phyloP scores from a whole-genome alignment of 2,797 vertebrate genomes.

The Falco peregrinus region DNA sequence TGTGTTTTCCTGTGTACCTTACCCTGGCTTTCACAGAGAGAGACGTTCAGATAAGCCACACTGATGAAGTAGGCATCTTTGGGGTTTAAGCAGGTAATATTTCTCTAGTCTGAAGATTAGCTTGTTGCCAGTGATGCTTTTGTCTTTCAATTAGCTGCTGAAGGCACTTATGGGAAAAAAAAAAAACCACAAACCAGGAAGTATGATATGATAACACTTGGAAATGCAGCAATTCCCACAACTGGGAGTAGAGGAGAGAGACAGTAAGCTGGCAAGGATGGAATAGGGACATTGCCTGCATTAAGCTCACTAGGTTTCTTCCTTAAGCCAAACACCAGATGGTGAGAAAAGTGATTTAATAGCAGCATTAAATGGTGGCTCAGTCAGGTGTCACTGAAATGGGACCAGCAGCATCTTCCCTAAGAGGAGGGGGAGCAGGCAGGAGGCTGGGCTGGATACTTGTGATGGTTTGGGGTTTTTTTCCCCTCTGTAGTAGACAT shows the following conservation, averaged over 20 bases:
- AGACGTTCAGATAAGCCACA: not conserved
- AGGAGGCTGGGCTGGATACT: rapidly evolving
- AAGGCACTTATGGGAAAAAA: not conserved
- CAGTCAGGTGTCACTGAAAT: not conserved
- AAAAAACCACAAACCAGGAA: not conserved
- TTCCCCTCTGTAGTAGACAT: not conserved
- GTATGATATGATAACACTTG: not conserved
- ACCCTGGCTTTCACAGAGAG: not conserved
- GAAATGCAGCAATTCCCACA: not conserved
- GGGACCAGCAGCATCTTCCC: not conserved
- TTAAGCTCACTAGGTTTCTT: not conserved
- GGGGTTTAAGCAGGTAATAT: not conserved
- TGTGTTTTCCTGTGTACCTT: not conserved
- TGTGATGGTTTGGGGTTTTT: not conserved
- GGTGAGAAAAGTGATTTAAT: not conserved
- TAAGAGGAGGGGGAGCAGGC: not conserved
- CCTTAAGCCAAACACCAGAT: not conserved
- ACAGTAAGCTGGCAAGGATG: not conserved
- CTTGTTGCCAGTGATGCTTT: not conserved
- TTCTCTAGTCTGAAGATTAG: not conserved
- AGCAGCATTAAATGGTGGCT: not conserved
- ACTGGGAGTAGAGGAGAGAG: not conserved
- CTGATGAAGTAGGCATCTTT: not conserved
- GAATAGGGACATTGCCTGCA: not conserved
- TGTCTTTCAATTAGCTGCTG: not conserved